These are phyloP conservation scores for Microctenopoma steveboyesi DNA, from an alignment of 2,797 vertebrate species.

Conservation along the genomic window DNA sequence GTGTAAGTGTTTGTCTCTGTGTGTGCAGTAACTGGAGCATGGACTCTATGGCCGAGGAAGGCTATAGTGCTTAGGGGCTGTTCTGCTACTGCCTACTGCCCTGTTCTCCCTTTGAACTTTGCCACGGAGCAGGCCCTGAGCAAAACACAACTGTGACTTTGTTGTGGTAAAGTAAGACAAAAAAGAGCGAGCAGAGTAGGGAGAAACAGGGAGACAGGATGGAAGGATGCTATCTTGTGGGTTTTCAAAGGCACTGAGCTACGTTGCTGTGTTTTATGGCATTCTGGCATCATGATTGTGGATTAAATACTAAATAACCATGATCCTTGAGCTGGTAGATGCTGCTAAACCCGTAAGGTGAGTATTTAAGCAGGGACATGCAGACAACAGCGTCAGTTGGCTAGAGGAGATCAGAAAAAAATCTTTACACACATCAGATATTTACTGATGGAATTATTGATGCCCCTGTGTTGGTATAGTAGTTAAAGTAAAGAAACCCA, in stretches of 20 bases:
- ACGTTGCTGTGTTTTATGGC: conserved; percentile 19
- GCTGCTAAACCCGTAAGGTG: too few relatives aligned
- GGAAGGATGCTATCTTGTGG: conserved; percentile 21
- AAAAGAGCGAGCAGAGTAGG: conserved; percentile 11
- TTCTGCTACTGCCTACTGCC: conserved; percentile 52
- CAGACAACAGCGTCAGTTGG: too few relatives aligned
- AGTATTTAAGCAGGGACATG: too few relatives aligned
- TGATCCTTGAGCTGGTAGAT: too few relatives aligned
- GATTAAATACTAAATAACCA: background rate
- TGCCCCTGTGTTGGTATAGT: too few relatives aligned
- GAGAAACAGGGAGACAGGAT: conserved; percentile 2
- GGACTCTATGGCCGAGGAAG: conserved; percentile 29
- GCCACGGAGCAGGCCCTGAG: conserved; percentile 39
- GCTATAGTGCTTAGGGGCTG: conserved; percentile 36
- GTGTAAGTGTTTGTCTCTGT: conserved; percentile 2
- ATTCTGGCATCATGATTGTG: background rate
- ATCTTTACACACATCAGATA: too few relatives aligned
- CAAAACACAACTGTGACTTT: conserved; percentile 45
- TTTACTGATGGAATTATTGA: too few relatives aligned
- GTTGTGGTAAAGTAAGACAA: conserved; percentile 43
- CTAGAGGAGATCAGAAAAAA: too few relatives aligned
- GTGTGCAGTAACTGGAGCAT: conserved; percentile 28
- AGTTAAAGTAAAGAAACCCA: background rate
- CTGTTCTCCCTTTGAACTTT: conserved; percentile 59
- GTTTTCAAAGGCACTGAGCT: conserved; percentile 36